Percentiles rank a stretch among this genome's conserved stretches.
phyloP scores from a whole-genome alignment of 2,797 vertebrate genomes.

The Euthynnus affinis region DNA sequence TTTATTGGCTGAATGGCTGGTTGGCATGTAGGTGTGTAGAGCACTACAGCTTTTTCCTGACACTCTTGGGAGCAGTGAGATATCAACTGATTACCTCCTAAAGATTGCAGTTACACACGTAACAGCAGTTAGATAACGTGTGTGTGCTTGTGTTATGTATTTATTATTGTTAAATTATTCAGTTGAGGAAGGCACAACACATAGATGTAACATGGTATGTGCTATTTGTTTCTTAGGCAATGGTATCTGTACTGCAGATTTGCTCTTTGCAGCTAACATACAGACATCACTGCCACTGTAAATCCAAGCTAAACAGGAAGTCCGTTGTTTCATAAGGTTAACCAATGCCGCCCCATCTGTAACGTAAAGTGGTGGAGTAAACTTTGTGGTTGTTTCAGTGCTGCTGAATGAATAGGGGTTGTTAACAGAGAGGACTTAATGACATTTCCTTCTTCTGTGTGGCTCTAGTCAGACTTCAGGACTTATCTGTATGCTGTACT shows the following conservation, averaged over 20 bases:
- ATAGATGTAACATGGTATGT: neutral
- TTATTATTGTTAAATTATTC: constrained; percentile 1
- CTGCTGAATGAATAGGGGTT: constrained; percentile 5
- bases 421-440: constrained; percentile 26
- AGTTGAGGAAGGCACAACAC: neutral
- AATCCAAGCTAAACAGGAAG: constrained; percentile 38
- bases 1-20: neutral
- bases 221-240: neutral
- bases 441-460: constrained; percentile 28
- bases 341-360: neutral
- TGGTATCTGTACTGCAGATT: neutral
- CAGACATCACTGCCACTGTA: constrained; percentile 4
- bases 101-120: neutral
- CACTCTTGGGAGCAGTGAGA: neutral
- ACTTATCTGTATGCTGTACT: neutral
- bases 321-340: constrained; percentile 28
- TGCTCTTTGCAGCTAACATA: neutral
- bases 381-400: constrained; percentile 7
- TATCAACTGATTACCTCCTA: neutral
- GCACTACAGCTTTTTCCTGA: no score
- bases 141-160: neutral
- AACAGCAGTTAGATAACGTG: neutral
- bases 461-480: constrained; percentile 17
- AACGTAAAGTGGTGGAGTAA: neutral
- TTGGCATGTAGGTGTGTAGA: neutral